Conservation (phyloP, 2,113 vertebrate species). For the Progne subis region DNA sequence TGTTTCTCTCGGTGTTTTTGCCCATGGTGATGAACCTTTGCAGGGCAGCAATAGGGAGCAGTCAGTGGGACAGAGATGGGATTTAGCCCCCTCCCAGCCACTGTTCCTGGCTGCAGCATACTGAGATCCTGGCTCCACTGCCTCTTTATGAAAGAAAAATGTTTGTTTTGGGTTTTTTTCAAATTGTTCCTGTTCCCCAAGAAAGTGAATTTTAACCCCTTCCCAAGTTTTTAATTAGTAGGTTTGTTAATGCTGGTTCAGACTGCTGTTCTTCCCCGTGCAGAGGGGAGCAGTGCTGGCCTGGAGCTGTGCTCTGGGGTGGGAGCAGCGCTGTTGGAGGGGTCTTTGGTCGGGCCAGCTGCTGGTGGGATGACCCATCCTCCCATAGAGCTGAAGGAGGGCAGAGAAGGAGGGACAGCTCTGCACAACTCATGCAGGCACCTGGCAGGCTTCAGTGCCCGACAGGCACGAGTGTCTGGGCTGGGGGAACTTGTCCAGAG, state of each 20-base stretch:
- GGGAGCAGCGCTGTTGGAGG: rapidly evolving
- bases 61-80: neutral
- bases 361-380: neutral
- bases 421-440: neutral
- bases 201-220: neutral
- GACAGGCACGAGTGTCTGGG: rapidly evolving
- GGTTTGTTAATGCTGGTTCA: neutral
- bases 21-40: neutral
- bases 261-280: neutral
- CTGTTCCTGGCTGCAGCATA: neutral
- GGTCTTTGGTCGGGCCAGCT: rapidly evolving
- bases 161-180: neutral
- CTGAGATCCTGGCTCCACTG: neutral
- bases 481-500: neutral
- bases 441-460: neutral
- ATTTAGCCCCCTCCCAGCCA: neutral
- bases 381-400: neutral
- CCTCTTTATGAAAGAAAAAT: neutral
- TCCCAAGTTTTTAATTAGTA: neutral
- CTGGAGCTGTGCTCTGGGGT: neutral
- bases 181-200: neutral
- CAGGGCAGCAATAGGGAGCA: neutral
- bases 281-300: neutral
- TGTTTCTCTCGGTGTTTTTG: neutral
- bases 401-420: neutral